Percentiles rank a stretch among this genome's conserved stretches.
phyloP scores from a whole-genome alignment of 2,888 invertebrate species.

The Tetrapedia diversipes region DNA sequence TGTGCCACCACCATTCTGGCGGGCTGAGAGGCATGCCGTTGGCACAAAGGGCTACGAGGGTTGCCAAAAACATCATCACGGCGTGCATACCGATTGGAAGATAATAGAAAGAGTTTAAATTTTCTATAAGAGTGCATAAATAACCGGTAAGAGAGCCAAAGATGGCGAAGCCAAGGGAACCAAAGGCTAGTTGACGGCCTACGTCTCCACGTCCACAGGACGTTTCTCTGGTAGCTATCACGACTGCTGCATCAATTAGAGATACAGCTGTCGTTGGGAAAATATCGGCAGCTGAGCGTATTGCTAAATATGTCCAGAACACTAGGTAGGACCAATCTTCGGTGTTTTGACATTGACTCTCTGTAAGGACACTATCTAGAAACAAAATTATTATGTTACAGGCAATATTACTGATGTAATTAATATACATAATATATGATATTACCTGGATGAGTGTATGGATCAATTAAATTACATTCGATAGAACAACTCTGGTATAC shows the following conservation, averaged over 20 bases:
- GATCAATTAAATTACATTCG: conserved; percentile 88
- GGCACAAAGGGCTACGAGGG: conserved; percentile 73
- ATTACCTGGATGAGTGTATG: conserved; percentile 84
- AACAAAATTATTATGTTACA: not conserved
- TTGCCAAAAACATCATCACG: conserved; percentile 84
- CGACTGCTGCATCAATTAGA: conserved; percentile 89
- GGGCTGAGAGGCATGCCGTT: conserved; percentile 90
- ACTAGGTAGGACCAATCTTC: conserved; percentile 88
- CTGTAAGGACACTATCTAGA: conserved; percentile 86
- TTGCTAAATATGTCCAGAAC: conserved; percentile 87
- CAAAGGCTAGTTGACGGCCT: conserved; percentile 90
- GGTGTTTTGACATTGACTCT: conserved; percentile 87
- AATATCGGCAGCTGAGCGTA: conserved; percentile 89
- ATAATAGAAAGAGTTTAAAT: conserved; percentile 82
- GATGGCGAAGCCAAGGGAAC: conserved; percentile 89
- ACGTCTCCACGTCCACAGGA: conserved; percentile 91
- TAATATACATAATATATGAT: too few relatives aligned
- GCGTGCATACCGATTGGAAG: conserved; percentile 85
- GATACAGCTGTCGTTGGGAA: conserved; percentile 90
- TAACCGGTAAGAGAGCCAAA: conserved; percentile 86
- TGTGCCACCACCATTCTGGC: conserved; percentile 95
- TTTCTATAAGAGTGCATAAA: conserved; percentile 72
- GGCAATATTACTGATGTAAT: not conserved
- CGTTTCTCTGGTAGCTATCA: conserved; percentile 92
- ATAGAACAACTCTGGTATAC: conserved; percentile 85